phyloP scores from a whole-genome alignment of 1,140 invertebrate genomes.

The Nasonia giraulti region DNA sequence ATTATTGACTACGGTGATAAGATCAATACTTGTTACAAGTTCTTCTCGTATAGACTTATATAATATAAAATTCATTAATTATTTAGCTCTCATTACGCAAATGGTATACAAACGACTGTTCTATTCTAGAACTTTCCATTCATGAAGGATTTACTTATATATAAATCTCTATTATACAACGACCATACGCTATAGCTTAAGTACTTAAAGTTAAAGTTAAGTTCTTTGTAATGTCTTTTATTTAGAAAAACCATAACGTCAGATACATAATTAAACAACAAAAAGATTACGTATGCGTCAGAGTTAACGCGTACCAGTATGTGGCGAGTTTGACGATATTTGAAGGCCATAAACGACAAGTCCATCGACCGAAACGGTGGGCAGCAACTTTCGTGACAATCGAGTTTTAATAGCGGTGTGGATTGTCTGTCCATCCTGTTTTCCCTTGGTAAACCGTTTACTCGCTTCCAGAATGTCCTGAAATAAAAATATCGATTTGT shows the following conservation, averaged over 20 bases:
- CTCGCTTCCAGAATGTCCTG: conserved; percentile 73
- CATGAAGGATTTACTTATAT: background rate
- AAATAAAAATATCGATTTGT: conserved; percentile 35
- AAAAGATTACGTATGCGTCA: no score
- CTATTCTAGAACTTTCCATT: background rate
- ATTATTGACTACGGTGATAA: background rate
- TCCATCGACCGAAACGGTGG: conserved; percentile 80
- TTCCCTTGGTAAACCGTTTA: conserved; percentile 67
- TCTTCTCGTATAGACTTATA: background rate
- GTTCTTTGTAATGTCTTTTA: background rate
- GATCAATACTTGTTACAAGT: background rate
- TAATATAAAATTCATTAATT: background rate
- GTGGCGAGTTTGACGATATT: conserved; percentile 69
- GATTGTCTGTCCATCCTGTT: conserved; percentile 70
- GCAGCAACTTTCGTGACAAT: conserved; percentile 80
- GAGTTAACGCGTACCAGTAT: conserved; percentile 56
- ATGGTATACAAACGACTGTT: background rate
- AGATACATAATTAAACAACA: no score
- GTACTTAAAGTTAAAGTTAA: no score
- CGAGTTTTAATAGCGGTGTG: conserved; percentile 75
- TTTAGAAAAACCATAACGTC: background rate
- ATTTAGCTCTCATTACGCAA: background rate
- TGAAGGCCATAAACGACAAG: conserved; percentile 80
- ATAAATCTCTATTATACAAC: no score
- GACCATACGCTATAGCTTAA: no score